Conservation (phyloP, 2,113 vertebrate genomes). For the Cyprinodon brontotheroides region DNA sequence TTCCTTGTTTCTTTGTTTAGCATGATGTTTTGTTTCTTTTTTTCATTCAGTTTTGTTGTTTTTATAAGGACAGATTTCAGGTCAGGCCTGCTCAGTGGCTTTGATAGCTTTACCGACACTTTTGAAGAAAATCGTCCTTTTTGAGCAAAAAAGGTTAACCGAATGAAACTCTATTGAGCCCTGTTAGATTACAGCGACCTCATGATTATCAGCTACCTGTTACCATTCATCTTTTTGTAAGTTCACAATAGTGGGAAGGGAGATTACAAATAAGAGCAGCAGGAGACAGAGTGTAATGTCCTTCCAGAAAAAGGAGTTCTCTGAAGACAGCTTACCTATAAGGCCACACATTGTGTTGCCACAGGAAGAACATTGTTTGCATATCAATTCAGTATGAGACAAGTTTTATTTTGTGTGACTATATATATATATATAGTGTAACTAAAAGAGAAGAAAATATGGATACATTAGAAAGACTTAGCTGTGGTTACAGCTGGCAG, state of each 20-base stretch:
- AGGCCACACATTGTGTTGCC: constrained; percentile 75
- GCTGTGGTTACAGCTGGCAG: too few species aligned
- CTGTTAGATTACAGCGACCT: constrained; percentile 39
- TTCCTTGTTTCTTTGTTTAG: constrained; percentile 77
- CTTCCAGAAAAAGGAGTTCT: constrained; percentile 56
- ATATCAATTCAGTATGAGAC: constrained; percentile 64
- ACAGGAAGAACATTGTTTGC: constrained; percentile 76
- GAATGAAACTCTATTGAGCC: not conserved
- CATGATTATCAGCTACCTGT: constrained; percentile 50
- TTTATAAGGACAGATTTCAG: constrained; percentile 29
- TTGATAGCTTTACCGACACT: constrained; percentile 7
- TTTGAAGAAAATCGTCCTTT: constrained; percentile 10
- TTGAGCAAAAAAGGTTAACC: not conserved
- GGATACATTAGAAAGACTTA: too few species aligned
- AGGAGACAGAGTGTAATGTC: constrained; percentile 71
- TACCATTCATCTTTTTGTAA: constrained; percentile 59
- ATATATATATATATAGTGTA: not conserved
- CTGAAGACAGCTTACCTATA: constrained; percentile 55
- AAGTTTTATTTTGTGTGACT: constrained; percentile 24
- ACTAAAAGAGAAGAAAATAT: too few species aligned
- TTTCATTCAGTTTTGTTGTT: constrained; percentile 15
- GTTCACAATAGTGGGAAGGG: constrained; percentile 68
- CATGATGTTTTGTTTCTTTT: constrained; percentile 5
- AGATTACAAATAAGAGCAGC: constrained; percentile 72
- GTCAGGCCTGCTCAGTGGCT: constrained; percentile 39